Conservation (phyloP, 2,888 invertebrate species). For the Drosophila demipolita region DNA sequence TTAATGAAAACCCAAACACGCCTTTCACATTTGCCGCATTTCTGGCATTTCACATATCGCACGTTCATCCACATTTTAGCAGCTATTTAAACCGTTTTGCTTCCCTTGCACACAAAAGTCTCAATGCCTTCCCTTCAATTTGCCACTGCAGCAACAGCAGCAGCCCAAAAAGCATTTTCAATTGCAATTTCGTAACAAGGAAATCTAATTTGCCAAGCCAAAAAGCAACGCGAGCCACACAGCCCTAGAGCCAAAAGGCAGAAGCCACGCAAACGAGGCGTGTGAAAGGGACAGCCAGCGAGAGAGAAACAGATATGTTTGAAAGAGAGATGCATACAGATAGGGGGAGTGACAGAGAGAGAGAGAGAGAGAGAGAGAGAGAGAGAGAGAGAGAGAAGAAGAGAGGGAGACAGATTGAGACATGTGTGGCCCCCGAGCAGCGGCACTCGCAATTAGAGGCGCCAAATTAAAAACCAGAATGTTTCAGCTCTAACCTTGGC, state of each 20-base stretch:
- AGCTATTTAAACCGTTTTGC: slow-evolving; percentile 34
- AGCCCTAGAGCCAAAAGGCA: not conserved
- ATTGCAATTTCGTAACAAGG: slow-evolving; percentile 68
- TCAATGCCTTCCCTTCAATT: not conserved
- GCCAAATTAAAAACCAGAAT: slow-evolving; percentile 58
- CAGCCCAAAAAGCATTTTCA: slow-evolving; percentile 56
- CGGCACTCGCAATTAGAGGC: slow-evolving; percentile 65
- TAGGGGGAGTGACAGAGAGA: not conserved
- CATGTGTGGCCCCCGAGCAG: slow-evolving; percentile 26
- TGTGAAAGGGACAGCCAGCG: not conserved
- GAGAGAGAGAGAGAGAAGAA: no score
- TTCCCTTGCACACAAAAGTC: slow-evolving; percentile 13
- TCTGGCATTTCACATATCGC: slow-evolving; percentile 1
- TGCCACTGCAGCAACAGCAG: slow-evolving; percentile 24
- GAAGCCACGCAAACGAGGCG: slow-evolving; percentile 10
- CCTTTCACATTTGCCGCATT: slow-evolving; percentile 4
- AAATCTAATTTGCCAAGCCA: slow-evolving; percentile 66
- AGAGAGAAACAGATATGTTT: not conserved
- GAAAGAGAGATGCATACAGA: slow-evolving; percentile 12
- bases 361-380: not conserved
- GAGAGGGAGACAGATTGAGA: slow-evolving; percentile 1
- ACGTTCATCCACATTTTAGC: slow-evolving; percentile 33
- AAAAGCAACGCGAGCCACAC: slow-evolving; percentile 46
- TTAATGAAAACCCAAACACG: not conserved
- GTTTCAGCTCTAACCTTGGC: slow-evolving; percentile 55